A percentile compares a stretch with the other conserved stretches of the same genome.
Conservation (phyloP, 2,113 vertebrate species). For the Myrmophylax atrothorax region DNA sequence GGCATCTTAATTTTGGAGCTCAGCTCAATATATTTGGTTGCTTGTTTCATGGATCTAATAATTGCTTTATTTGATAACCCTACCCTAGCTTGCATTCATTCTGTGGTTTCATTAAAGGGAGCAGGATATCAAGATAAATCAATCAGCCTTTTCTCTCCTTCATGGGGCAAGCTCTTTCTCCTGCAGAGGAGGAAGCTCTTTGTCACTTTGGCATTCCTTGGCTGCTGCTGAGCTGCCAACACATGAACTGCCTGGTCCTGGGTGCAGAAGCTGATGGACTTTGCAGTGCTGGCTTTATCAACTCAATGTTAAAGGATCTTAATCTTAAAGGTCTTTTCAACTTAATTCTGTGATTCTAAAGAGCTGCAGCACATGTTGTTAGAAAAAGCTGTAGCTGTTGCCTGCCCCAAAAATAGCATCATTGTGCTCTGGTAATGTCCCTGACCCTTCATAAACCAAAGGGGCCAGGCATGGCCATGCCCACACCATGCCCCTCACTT, state of each 20-base stretch:
- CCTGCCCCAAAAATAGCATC: fast-evolving
- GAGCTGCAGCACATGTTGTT: not conserved
- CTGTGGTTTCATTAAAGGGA: slow-evolving; percentile 32
- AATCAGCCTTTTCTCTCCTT: not conserved
- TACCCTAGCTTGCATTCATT: slow-evolving; percentile 4
- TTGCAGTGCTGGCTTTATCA: not conserved
- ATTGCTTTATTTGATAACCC: slow-evolving; percentile 51
- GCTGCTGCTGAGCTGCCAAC: not conserved
- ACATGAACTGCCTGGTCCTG: not conserved
- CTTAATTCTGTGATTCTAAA: fast-evolving
- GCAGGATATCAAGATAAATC: slow-evolving; percentile 3
- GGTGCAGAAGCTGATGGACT: not conserved
- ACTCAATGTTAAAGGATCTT: not conserved
- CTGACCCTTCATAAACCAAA: not conserved
- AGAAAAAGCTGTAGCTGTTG: not conserved
- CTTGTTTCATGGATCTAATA: slow-evolving; percentile 39
- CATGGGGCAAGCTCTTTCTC: not conserved
- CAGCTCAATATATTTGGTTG: slow-evolving; percentile 10
- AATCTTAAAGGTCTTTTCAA: not conserved
- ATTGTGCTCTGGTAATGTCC: not conserved
- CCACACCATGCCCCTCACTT: not conserved
- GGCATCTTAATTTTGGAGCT: slow-evolving; percentile 48
- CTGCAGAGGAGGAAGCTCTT: not conserved
- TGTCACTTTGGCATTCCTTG: not conserved
- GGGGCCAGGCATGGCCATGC: not conserved